These are phyloP conservation scores for Hecatera dysodea DNA, from an alignment of 2,888 invertebrate species.

Conservation along the genomic window DNA sequence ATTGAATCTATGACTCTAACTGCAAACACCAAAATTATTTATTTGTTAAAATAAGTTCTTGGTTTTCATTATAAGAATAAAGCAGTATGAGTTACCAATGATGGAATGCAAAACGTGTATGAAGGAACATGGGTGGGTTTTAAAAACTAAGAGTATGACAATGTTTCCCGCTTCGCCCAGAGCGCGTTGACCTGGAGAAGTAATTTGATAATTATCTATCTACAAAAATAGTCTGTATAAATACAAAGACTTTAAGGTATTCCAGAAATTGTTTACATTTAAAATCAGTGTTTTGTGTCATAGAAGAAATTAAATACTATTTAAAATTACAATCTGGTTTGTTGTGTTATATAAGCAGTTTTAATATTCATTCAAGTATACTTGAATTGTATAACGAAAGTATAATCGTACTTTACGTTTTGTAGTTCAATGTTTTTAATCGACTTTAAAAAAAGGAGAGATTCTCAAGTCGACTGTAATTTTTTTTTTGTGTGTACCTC, in stretches of 20 bases:
- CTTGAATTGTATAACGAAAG: neutral
- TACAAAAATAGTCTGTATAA: too few species aligned
- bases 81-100: too few species aligned
- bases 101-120: too few species aligned
- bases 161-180: too few species aligned
- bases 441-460: too few species aligned
- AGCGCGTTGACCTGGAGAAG: too few species aligned
- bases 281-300: neutral
- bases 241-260: neutral
- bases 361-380: neutral
- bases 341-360: neutral
- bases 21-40: constrained; percentile 57
- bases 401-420: neutral
- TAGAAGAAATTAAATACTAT: neutral
- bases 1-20: constrained; percentile 73
- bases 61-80: neutral
- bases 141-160: too few species aligned
- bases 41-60: neutral
- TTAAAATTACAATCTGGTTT: neutral
- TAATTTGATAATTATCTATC: too few species aligned
- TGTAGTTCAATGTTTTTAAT: neutral
- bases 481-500: too few species aligned
- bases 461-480: too few species aligned
- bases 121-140: too few species aligned
- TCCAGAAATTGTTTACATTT: neutral